Conservation (phyloP, 2,888 invertebrate species). For the Camptogramma bilineatum region DNA sequence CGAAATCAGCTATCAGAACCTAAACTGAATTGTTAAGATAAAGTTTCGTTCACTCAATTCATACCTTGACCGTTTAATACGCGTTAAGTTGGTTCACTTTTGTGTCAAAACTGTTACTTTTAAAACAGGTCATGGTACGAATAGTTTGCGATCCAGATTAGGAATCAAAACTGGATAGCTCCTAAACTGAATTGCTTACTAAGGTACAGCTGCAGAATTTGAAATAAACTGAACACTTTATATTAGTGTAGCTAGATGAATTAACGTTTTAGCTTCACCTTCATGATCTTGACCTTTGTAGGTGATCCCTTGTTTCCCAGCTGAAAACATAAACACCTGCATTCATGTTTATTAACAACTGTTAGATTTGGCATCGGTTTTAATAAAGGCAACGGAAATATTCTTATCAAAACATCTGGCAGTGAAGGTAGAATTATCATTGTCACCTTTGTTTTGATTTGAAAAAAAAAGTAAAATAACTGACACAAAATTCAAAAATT, state of each 20-base stretch:
- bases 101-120: too few species aligned
- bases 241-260: background rate
- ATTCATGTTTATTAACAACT: background rate
- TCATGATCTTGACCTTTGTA: background rate
- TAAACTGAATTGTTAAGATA: too few species aligned
- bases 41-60: too few species aligned
- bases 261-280: background rate
- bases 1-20: too few species aligned
- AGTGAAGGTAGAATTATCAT: background rate
- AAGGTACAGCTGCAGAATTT: too few species aligned
- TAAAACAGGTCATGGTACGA: too few species aligned
- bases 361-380: background rate
- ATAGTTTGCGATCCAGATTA: too few species aligned
- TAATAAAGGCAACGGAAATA: background rate
- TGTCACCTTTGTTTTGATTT: background rate
- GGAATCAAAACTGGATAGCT: too few species aligned
- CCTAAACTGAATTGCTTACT: too few species aligned
- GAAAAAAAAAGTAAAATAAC: background rate
- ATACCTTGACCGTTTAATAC: too few species aligned
- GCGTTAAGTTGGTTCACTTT: too few species aligned
- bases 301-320: background rate
- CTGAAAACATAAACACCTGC: constrained; percentile 1
- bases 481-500: too few species aligned
- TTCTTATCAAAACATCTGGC: background rate
- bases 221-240: background rate